phyloP scores from a whole-genome alignment of 2,888 invertebrate genomes.

The Galeruca laticollis region DNA sequence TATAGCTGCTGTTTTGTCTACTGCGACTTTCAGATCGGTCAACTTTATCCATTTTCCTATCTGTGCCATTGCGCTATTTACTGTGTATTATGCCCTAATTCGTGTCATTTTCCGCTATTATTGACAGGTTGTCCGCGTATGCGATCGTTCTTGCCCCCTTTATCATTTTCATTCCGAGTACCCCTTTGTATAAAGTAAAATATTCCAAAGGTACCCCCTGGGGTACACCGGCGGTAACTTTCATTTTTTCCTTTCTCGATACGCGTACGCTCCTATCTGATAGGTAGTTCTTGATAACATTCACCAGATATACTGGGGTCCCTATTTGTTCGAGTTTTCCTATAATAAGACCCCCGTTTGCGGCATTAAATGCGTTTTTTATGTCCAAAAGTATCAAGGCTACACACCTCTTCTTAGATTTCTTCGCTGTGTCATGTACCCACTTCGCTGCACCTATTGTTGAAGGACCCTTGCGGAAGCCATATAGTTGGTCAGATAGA shows the following conservation, averaged over 20 bases:
- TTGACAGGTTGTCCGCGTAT: background rate
- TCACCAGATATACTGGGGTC: slow-evolving; percentile 18
- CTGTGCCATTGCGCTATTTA: slow-evolving; percentile 10
- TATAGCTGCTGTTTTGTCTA: slow-evolving; percentile 28
- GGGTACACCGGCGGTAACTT: slow-evolving; percentile 8
- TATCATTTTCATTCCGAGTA: background rate
- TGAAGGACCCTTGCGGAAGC: too few species aligned
- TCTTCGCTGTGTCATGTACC: slow-evolving; percentile 3
- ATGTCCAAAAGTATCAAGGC: slow-evolving; percentile 18
- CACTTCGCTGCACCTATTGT: slow-evolving; percentile 13
- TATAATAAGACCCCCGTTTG: slow-evolving; percentile 23
- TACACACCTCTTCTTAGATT: slow-evolving; percentile 12
- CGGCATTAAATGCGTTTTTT: slow-evolving; percentile 30
- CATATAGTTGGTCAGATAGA: too few species aligned
- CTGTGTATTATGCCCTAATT: background rate
- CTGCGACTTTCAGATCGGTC: slow-evolving; percentile 4
- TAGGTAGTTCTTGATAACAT: slow-evolving; percentile 16
- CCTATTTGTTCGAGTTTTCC: slow-evolving; percentile 1
- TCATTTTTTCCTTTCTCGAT: background rate
- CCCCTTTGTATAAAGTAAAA: background rate
- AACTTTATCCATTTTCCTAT: too few species aligned
- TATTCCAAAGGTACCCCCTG: slow-evolving; percentile 9
- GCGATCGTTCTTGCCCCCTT: background rate
- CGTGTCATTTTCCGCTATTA: background rate
- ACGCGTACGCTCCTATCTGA: slow-evolving; percentile 10